phyloP scores from a whole-genome alignment of 2,113 vertebrate species.

The Semicossyphus pulcher region DNA sequence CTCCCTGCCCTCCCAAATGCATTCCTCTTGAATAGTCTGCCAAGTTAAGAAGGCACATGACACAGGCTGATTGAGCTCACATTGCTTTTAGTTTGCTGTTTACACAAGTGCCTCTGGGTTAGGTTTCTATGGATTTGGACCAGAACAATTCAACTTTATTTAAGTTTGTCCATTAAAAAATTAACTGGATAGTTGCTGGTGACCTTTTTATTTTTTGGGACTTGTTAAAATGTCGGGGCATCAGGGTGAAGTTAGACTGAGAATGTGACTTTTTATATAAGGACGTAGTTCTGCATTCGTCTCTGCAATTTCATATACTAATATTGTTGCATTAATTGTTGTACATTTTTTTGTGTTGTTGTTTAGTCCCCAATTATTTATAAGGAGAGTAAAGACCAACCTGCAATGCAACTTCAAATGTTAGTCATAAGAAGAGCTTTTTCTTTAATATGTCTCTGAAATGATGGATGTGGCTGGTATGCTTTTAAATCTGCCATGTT shows the following conservation, averaged over 20 bases:
- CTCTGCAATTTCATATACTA: no score
- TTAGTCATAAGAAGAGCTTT: no score
- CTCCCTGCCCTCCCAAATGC: slow-evolving; percentile 53
- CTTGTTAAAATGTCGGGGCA: no score
- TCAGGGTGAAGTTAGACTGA: background rate
- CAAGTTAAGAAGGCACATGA: slow-evolving; percentile 78
- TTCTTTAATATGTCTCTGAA: no score
- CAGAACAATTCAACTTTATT: slow-evolving; percentile 15
- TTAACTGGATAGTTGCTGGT: background rate
- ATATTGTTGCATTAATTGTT: background rate
- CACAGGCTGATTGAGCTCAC: slow-evolving; percentile 65
- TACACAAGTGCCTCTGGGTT: slow-evolving; percentile 46
- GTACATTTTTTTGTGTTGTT: background rate
- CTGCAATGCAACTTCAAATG: background rate
- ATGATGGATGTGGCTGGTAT: background rate
- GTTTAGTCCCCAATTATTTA: background rate
- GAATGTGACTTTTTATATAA: background rate
- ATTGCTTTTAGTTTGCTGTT: slow-evolving; percentile 69
- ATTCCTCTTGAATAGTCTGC: slow-evolving; percentile 72
- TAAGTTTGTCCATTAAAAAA: background rate
- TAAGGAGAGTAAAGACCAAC: background rate
- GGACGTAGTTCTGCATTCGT: background rate
- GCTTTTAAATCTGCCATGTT: background rate
- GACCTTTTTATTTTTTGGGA: background rate
- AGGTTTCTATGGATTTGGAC: slow-evolving; percentile 34